These are phyloP conservation scores for Drosophila histrio DNA, from an alignment of 2,888 invertebrate genomes.

Conservation along the genomic window DNA sequence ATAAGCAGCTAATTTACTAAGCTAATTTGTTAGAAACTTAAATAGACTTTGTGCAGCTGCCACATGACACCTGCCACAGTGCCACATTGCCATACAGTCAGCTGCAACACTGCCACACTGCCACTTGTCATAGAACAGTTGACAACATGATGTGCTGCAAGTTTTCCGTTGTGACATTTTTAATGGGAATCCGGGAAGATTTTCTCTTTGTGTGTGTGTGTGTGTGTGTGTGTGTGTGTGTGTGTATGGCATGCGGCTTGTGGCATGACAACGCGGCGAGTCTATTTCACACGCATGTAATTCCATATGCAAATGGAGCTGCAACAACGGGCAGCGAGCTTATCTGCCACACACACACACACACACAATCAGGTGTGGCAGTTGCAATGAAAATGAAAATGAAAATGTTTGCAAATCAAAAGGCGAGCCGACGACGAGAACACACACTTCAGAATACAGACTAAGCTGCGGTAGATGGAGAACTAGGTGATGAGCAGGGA, in stretches of 20 bases:
- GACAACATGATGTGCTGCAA: conserved; percentile 43
- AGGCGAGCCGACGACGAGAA: conserved; percentile 25
- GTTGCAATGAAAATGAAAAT: conserved; percentile 57
- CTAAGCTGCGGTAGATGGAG: conserved; percentile 15
- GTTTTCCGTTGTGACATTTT: conserved; percentile 51
- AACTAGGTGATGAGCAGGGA: no score
- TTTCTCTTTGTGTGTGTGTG: not conserved
- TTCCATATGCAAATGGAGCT: conserved; percentile 65
- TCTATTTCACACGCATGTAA: conserved; percentile 53
- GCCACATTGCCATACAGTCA: not conserved
- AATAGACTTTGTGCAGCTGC: conserved; percentile 49
- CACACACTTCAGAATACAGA: not conserved
- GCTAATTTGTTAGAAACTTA: conserved; percentile 62
- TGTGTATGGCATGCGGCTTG: conserved; percentile 2
- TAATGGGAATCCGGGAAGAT: conserved; percentile 32
- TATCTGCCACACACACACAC: conserved; percentile 39
- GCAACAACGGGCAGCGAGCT: conserved; percentile 31
- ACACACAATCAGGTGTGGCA: conserved; percentile 30
- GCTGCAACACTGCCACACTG: conserved; percentile 6
- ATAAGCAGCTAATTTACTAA: conserved; percentile 62
- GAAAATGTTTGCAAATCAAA: conserved; percentile 69
- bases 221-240: not conserved
- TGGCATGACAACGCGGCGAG: conserved; percentile 8
- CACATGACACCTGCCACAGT: not conserved
- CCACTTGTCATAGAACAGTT: conserved; percentile 10